These are phyloP conservation scores for Pelobates cultripes DNA, from an alignment of 2,797 vertebrate genomes.

Conservation along the genomic window DNA sequence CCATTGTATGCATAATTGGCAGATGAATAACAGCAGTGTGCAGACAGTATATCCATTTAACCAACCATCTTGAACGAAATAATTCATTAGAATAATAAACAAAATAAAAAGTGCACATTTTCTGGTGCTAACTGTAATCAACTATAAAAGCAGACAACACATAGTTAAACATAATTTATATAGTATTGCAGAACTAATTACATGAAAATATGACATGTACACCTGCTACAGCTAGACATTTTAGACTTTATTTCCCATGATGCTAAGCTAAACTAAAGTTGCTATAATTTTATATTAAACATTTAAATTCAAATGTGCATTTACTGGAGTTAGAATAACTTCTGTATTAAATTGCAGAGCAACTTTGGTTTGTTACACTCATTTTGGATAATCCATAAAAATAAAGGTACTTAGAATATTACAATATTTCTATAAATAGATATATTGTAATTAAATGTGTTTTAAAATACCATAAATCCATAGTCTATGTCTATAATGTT, in stretches of 20 bases:
- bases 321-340: conserved; percentile 7
- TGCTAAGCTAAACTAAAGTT: too few species aligned
- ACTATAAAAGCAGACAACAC: neutral
- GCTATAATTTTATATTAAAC: neutral
- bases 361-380: conserved; percentile 4
- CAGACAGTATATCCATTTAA: too few species aligned
- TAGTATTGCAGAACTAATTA: neutral
- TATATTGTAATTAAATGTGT: neutral
- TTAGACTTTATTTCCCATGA: too few species aligned
- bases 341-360: conserved; percentile 9
- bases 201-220: neutral
- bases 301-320: neutral
- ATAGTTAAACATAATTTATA: neutral
- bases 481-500: neutral
- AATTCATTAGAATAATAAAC: too few species aligned
- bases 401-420: neutral
- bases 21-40: too few species aligned
- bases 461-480: conserved; percentile 5
- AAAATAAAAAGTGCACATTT: neutral
- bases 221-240: neutral
- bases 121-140: neutral
- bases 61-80: too few species aligned
- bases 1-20: too few species aligned
- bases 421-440: neutral
- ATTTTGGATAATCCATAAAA: neutral